Evolutionary conservation across 1,140 invertebrate species (phyloP), one percentile per base, ranked within the genome.

Genomic region (Leptopilina clavipes): DNA sequence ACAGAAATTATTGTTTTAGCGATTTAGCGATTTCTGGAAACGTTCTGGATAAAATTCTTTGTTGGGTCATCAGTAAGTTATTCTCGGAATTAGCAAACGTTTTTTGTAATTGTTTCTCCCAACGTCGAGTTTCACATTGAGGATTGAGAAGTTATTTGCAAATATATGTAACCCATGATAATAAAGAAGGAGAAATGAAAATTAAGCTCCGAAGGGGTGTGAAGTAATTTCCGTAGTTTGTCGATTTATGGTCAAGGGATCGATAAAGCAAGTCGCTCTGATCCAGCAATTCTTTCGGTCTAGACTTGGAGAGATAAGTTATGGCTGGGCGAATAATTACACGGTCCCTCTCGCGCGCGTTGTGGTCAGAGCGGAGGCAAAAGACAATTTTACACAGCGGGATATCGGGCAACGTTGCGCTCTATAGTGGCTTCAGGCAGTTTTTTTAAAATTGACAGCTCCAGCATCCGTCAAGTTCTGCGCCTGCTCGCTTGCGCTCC

Each of bases 301-400:
- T 81, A 77, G 78, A 73, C 71, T 74, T n/a, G n/a, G 79, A 71
- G 79, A 71, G 76, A 87, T 89, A 88, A 89, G 85, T 89, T 89
- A 90, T 88, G 84, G 83, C 82, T 81, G 83, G 82, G 85, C 81
- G 87, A 89, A 90, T 89, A 90, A 90, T 89, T 89, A 90, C 87
- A 88, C 83, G 86, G 86, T 85, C 83, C 81, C 82, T 81, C 81
- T 84, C 82, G 83, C 82, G 81, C 80, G 70, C 81, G 83, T 86
- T 84, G 84, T 83, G 85, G 85, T 84, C 82, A 85, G 83, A 83
- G 84, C 85, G 85, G 88, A 90, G 88, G 88, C 88, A 89, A 89
- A 90, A 90, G 89, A 90, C 89, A 90, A 90, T 90, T 90, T 90
- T 89, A 87, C 89, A 80, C 89, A 90, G 89, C 89, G 83, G 89